These are phyloP conservation scores for Heliconius erato DNA, from an alignment of 2,888 invertebrate species.

Conservation along the genomic window DNA sequence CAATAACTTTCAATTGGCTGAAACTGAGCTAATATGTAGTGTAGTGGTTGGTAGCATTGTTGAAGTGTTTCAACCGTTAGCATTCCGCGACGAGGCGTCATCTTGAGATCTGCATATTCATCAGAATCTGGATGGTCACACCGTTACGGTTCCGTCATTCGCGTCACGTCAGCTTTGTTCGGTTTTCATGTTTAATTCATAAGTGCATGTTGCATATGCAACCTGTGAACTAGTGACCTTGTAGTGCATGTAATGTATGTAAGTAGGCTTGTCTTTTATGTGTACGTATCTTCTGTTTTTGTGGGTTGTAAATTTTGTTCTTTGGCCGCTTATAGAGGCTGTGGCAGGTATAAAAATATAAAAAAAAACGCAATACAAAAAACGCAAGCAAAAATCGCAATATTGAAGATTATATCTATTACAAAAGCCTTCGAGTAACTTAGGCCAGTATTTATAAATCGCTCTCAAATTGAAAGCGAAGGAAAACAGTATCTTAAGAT, in stretches of 20 bases:
- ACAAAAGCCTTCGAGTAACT: too few relatives aligned
- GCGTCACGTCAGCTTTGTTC: slow-evolving; percentile 54
- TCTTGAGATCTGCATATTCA: slow-evolving; percentile 80
- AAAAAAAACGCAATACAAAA: too few relatives aligned
- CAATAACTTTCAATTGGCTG: slow-evolving; percentile 57
- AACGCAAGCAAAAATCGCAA: too few relatives aligned
- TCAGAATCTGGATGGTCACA: slow-evolving; percentile 72
- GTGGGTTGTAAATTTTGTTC: neutral
- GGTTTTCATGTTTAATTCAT: slow-evolving; percentile 48
- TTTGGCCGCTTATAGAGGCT: neutral
- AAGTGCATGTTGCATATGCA: slow-evolving; percentile 53
- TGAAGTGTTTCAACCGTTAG: slow-evolving; percentile 80
- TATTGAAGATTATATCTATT: too few relatives aligned
- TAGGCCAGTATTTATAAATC: too few relatives aligned
- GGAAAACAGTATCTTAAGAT: too few relatives aligned
- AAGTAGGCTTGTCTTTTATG: neutral
- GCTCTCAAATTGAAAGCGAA: too few relatives aligned
- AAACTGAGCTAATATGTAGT: slow-evolving; percentile 28
- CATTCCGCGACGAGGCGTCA: slow-evolving; percentile 76
- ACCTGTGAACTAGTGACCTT: slow-evolving; percentile 45
- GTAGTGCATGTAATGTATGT: slow-evolving; percentile 13
- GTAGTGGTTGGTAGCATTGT: slow-evolving; percentile 58
- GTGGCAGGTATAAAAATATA: neutral
- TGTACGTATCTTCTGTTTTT: neutral
- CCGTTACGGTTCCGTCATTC: slow-evolving; percentile 74